Evolutionary conservation across 2,113 vertebrate species (phyloP), one percentile per base, ranked within the genome.

Genomic region (Galbula dea): DNA sequence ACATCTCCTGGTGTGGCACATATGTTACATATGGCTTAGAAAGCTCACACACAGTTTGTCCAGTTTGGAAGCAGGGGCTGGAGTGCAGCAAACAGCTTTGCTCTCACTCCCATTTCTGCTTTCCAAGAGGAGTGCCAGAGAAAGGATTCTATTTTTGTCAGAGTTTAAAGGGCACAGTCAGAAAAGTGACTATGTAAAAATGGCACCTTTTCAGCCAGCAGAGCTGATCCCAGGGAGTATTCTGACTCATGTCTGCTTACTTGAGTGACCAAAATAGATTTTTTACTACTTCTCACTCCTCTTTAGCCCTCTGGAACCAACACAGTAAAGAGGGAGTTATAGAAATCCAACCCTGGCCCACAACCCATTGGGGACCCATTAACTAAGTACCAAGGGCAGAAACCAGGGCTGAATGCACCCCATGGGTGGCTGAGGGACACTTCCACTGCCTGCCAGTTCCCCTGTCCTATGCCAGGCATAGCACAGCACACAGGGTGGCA

Each of bases 241-340:
- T 96, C 95, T 95, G 97, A 97, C 93, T 97, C 96, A 97, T 96
- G 95, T 96, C 96, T 97, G 95, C 96, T 97, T 96, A 96, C 83
- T 97, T 94, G 57, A 93, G 87, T 72, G 91, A 96, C 93, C 91
- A 92, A 97, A 97, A 97, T 96, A 97, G 95, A 90, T 72, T 90
- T 43, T 96, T 94, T 94, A 96, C 96, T 94, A 93, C 87, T 96
- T 90, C 93, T 95, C 78, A 85, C 88, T 97, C 88, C 85, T 86
- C 91, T 97, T 82, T 65, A 71, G 86, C 51, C 73, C 73, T 83
- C 57, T 16, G 21, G 75, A 83, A 94, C 77, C 79, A 93, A 83
- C 79, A 67, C 54, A 65, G 86, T n/a, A 69, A 90, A 59, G 77
- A 87, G 39, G 54, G 87, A 81, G n/a, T 61, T 87, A 19, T 15